Evolutionary conservation across 2,797 vertebrate species (phyloP), one percentile per base, ranked within the genome.

Genomic region (Chrysocyon brachyurus): DNA sequence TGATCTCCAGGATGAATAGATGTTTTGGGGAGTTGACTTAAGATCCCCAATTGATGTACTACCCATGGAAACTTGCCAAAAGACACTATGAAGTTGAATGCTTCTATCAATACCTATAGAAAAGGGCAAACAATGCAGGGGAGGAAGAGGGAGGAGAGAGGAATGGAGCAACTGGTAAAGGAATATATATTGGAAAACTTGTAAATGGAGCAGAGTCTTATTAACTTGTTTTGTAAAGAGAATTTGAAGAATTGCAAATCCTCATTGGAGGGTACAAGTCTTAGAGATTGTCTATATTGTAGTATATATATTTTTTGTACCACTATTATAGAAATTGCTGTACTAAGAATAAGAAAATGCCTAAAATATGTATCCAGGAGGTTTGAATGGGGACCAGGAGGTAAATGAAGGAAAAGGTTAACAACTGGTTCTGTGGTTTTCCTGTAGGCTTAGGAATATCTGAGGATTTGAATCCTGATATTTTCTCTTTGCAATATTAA

Each of bases 301-400:
- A 36, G 28, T 82, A n/a, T 59, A 22, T 40, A 46, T 40, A 36
- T n/a, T 54, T 59, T 81, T 49, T 70, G 21, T 70, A 78, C 24
- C 83, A 87, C 86, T 70, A 79, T 36, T 92, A 22, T 70, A 87
- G 73, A 86, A 75, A 14, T 75, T 63, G 78, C 54, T 64, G 9
- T 66, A 49, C 61, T 77, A 92, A 89, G 72, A 92, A 56, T 70
- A 83, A 70, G 21, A 83, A 90, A 94, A 75, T 59, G 19, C 26
- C 64, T 89, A 17, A 63, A 77, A 56, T 81, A 56, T 77, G 40
- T 85, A 82, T 63, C 22, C 82, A 57, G 22, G 54, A 70, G 3
- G 19, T 87, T 86, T 92, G 68, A 46, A 59, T 17, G 28, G n/a
- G 19, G 22, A 54, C 79, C 19, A 57, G 12, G 73, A 89, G 46